Conservation (phyloP, 2,888 invertebrate species). For the Selenia dentaria region DNA sequence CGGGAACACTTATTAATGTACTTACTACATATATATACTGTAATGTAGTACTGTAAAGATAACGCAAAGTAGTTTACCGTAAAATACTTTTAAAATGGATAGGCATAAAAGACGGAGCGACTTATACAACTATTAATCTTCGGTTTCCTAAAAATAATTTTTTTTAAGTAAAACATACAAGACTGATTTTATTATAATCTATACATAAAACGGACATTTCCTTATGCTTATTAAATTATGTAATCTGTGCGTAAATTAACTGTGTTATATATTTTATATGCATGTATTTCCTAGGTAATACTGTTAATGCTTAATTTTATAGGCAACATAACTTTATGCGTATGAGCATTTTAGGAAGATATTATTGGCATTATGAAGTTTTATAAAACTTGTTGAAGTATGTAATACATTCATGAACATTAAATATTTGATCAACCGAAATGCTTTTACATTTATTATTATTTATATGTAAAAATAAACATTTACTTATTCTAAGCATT, state of each 20-base stretch:
- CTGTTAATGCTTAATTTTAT: constrained; percentile 12
- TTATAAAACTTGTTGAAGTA: not conserved
- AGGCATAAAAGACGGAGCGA: constrained; percentile 14
- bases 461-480: not conserved
- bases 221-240: constrained; percentile 30
- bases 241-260: constrained; percentile 36
- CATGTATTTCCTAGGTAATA: constrained; percentile 13
- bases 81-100: too few species aligned
- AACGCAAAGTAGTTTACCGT: too few species aligned
- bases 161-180: not conserved
- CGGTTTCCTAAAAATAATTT: not conserved
- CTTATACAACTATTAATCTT: constrained; percentile 2
- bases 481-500: too few species aligned
- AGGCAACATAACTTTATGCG: not conserved
- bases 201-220: constrained; percentile 9
- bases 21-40: too few species aligned
- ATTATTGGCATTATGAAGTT: constrained; percentile 10
- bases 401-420: too few species aligned
- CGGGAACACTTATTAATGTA: too few species aligned
- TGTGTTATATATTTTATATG: constrained; percentile 20
- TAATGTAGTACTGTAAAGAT: too few species aligned
- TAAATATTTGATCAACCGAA: not conserved
- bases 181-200: not conserved
- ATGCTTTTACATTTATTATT: not conserved
- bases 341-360: not conserved